These are phyloP conservation scores for Agriotes lineatus DNA, from an alignment of 2,888 invertebrate species.

Conservation along the genomic window DNA sequence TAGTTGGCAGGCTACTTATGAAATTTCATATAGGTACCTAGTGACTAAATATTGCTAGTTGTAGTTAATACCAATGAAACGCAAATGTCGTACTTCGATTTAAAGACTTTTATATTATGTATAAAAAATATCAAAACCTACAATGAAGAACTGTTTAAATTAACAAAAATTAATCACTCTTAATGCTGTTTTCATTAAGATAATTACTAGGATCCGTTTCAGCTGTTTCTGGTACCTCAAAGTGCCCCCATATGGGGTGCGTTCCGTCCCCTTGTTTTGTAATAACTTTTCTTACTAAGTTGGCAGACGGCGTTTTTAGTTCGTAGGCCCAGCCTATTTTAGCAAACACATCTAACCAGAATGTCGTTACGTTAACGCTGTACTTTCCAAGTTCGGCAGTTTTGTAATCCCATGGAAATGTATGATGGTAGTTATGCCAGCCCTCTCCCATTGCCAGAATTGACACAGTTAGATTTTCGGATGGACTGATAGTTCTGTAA, in stretches of 20 bases:
- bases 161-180: too few relatives aligned
- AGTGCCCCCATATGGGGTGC: constrained; percentile 59
- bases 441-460: constrained; percentile 81
- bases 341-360: constrained; percentile 77
- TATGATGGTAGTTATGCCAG: constrained; percentile 93
- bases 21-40: too few relatives aligned
- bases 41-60: too few relatives aligned
- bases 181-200: too few relatives aligned
- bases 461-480: constrained; percentile 82
- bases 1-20: too few relatives aligned
- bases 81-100: too few relatives aligned
- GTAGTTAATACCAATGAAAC: too few relatives aligned
- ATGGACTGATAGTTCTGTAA: constrained; percentile 74
- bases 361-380: constrained; percentile 71
- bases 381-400: constrained; percentile 81
- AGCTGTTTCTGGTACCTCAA: constrained; percentile 4
- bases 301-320: constrained; percentile 74
- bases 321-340: constrained; percentile 83
- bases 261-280: constrained; percentile 80
- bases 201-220: too few relatives aligned
- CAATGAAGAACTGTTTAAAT: too few relatives aligned
- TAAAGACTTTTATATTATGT: too few relatives aligned
- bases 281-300: constrained; percentile 77
- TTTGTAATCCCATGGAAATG: constrained; percentile 95
- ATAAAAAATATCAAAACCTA: too few relatives aligned